Percentiles rank a stretch among this genome's conserved stretches.
Evolutionary conservation across 2,888 invertebrate genomes (phyloP).

Genomic region (Gisinianus flammeolus): DNA sequence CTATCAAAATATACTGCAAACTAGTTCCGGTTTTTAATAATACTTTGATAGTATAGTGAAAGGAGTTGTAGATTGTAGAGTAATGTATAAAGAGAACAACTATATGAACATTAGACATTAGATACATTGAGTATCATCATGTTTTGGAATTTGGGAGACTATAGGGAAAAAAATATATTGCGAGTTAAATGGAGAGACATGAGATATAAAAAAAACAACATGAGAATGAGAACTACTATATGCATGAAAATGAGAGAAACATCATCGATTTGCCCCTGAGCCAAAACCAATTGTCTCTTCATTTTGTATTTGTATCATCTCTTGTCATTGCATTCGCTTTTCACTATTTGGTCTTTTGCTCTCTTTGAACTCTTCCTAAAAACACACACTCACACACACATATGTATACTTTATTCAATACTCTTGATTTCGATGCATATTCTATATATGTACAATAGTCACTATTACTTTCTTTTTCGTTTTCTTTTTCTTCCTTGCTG

Average conservation of each 20-base stretch:
- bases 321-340: neutral
- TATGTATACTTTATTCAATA: neutral
- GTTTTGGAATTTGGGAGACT: too few relatives aligned
- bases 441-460: neutral
- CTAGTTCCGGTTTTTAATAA: constrained; percentile 10
- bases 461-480: neutral
- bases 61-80: too few relatives aligned
- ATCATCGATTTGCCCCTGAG: neutral
- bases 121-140: too few relatives aligned
- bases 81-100: too few relatives aligned
- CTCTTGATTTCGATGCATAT: neutral
- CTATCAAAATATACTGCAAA: constrained; percentile 1
- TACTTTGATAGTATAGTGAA: neutral
- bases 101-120: too few relatives aligned
- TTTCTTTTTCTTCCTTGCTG: neutral
- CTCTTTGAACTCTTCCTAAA: neutral
- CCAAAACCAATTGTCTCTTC: neutral
- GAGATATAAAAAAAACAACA: neutral
- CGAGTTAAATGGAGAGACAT: neutral
- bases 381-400: neutral
- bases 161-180: neutral
- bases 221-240: neutral
- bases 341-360: constrained; percentile 1
- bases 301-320: constrained; percentile 2
- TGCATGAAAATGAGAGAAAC: neutral